Evolutionary conservation across 2,113 vertebrate species (phyloP), one percentile per base, ranked within the genome.

Genomic region (Cyprinodon tularosa): DNA sequence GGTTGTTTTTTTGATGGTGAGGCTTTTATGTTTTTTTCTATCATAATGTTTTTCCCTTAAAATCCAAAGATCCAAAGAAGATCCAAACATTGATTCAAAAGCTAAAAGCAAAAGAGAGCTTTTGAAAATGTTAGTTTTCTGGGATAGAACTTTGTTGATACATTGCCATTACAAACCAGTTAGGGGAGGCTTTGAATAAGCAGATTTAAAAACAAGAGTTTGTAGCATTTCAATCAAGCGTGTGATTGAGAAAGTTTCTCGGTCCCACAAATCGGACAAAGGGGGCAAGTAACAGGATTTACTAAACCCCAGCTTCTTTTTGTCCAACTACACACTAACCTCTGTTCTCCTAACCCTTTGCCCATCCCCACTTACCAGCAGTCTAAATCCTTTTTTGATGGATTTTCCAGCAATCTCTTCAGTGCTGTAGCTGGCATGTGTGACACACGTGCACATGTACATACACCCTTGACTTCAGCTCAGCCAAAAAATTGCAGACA

Each of bases 331-430:
- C 82, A 87, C 76, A 80, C 78, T 86, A 81, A 68, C 84, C 73
- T 85, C 86, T 78, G 77, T 80, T 68, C 53, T 67, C 83, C 38
- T 69, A 64, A 77, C 70, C 71, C 77, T 77, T 80, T 83, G 77
- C 83, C 90, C 86, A 75, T 83, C 84, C 38, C 62, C 29, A 63
- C 80, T 78, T 84, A 80, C 79, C 86, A 86, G 78, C 75, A 80
- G 76, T 75, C 72, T 77, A 93, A 94, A 94, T 94, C 91, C 93
- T 75, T 86, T 93, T 94, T 94, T 94, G 90, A 94, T 93, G 87
- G 90, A 84, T 91, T 93, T 92, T 87, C 84, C 90, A 88, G 82
- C 73, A 85, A 76, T 67, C 68, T 81, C 61, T 81, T 45, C 44
- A 72, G 57, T 80, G 57, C 80, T 76, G 70, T 40, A 71, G 60